Evolutionary conservation across 2,113 vertebrate genomes (phyloP).

Genomic region (Colossoma macropomum): DNA sequence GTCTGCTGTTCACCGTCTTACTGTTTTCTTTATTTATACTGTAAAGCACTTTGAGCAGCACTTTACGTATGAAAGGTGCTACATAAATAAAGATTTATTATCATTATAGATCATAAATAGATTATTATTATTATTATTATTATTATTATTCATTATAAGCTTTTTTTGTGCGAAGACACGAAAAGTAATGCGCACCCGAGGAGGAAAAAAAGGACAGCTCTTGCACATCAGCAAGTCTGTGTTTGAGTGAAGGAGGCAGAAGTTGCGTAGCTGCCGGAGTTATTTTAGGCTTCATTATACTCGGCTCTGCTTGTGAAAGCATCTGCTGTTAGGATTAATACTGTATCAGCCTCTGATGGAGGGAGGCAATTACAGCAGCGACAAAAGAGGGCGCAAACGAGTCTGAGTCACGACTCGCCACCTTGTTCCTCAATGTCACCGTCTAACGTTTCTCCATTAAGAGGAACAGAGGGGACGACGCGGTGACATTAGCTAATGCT

Average conservation of each 20-base stretch:
- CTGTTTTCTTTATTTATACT: too few relatives aligned
- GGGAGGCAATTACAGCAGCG: slow-evolving; percentile 48
- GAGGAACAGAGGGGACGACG: background rate
- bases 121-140: too few relatives aligned
- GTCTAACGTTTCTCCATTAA: slow-evolving; percentile 33
- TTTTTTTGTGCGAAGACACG: background rate
- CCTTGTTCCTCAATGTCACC: slow-evolving; percentile 61
- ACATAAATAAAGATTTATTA: too few relatives aligned
- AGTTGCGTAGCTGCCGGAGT: slow-evolving; percentile 62
- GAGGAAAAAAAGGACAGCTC: background rate
- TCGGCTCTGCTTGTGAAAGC: slow-evolving; percentile 53
- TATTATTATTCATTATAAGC: too few relatives aligned
- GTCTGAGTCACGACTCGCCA: slow-evolving; percentile 44
- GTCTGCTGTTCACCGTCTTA: too few relatives aligned
- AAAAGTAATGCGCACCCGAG: background rate
- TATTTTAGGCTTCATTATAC: slow-evolving; percentile 65
- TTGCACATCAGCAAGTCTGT: background rate
- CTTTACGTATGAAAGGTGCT: too few relatives aligned
- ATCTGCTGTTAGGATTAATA: slow-evolving; percentile 47
- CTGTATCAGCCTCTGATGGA: slow-evolving; percentile 68
- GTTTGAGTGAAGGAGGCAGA: slow-evolving; percentile 64
- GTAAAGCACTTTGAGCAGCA: too few relatives aligned
- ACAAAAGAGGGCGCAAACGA: slow-evolving; percentile 37
- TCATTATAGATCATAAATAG: too few relatives aligned
- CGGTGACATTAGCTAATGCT: slow-evolving; percentile 25